phyloP scores from a whole-genome alignment of 2,113 vertebrate genomes.

The Uria lomvia region DNA sequence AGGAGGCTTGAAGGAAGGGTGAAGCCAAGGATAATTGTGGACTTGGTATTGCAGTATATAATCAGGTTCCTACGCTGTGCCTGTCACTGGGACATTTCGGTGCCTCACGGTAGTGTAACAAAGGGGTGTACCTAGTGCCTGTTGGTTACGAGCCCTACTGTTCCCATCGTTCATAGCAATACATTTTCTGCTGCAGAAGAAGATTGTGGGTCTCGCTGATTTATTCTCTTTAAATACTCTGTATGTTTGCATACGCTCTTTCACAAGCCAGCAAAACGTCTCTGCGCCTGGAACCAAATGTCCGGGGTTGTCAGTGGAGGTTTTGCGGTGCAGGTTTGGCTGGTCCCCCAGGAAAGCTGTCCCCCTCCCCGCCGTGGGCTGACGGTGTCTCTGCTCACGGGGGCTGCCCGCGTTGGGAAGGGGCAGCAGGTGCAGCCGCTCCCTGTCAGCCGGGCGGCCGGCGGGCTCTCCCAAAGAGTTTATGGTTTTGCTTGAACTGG shows the following conservation, averaged over 20 bases:
- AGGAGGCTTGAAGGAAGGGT: neutral
- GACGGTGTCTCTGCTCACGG: neutral
- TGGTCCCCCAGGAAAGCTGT: neutral
- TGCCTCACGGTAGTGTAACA: no score
- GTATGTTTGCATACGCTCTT: rapidly evolving
- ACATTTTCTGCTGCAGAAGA: rapidly evolving
- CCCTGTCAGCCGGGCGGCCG: rapidly evolving
- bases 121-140: neutral
- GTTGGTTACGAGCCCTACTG: rapidly evolving
- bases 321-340: neutral
- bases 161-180: neutral
- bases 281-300: rapidly evolving
- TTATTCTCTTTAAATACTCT: neutral
- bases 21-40: neutral
- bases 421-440: neutral
- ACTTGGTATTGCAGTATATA: neutral
- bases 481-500: neutral
- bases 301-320: neutral
- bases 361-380: neutral
- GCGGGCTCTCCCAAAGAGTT: rapidly evolving
- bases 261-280: neutral
- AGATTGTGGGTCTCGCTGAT: neutral
- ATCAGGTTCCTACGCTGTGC: neutral
- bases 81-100: rapidly evolving
- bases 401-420: rapidly evolving